phyloP scores from a whole-genome alignment of 2,888 invertebrate genomes.

The Ecdyonurus torrentis region DNA sequence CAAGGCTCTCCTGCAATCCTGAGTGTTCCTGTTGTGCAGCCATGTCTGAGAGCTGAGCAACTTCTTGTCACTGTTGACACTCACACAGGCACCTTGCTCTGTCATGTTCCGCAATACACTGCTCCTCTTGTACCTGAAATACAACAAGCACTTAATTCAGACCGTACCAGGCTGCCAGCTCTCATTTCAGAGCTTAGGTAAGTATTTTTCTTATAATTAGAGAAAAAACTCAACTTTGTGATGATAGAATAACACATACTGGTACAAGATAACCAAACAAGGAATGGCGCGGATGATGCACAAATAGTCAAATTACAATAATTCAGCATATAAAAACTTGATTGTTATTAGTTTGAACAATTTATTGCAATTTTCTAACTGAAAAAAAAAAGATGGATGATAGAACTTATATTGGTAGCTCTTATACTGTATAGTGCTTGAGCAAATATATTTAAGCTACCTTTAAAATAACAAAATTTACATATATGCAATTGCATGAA shows the following conservation, averaged over 20 bases:
- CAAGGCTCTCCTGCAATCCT: slow-evolving; percentile 86
- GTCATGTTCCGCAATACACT: slow-evolving; percentile 83
- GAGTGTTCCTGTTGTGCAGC: slow-evolving; percentile 74
- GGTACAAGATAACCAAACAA: too few species aligned
- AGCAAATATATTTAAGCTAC: not conserved
- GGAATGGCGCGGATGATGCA: too few species aligned
- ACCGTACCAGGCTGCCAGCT: slow-evolving; percentile 45
- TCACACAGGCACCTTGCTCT: slow-evolving; percentile 80
- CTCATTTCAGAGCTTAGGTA: slow-evolving; percentile 51
- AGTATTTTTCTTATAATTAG: too few species aligned
- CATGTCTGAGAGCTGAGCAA: slow-evolving; percentile 82
- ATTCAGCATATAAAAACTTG: too few species aligned
- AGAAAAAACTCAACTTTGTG: too few species aligned
- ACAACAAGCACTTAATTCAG: slow-evolving; percentile 60
- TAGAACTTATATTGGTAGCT: not conserved
- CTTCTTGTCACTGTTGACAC: slow-evolving; percentile 86
- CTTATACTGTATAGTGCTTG: not conserved
- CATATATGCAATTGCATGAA: not conserved
- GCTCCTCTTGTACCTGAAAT: slow-evolving; percentile 62
- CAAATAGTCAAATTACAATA: too few species aligned
- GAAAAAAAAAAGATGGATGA: too few species aligned
- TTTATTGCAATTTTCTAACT: too few species aligned
- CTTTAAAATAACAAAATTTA: not conserved
- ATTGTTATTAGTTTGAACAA: too few species aligned
- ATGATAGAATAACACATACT: too few species aligned